Evolutionary conservation across 2,113 vertebrate species (phyloP).

Genomic region (Psettodes erumei): DNA sequence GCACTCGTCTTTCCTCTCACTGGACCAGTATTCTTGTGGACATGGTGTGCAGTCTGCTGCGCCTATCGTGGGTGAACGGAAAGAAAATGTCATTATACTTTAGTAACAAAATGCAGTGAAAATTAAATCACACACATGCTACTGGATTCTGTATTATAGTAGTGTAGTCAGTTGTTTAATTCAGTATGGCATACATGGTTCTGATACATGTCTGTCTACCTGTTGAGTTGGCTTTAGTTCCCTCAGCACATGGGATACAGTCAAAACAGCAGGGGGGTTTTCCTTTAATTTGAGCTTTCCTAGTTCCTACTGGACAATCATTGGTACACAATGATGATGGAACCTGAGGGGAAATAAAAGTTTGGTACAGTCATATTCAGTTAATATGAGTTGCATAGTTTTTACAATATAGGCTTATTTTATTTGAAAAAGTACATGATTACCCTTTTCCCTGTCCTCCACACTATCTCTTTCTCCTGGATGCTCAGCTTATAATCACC

Average conservation of each 20-base stretch:
- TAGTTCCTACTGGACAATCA: slow-evolving; percentile 75
- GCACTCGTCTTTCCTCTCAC: slow-evolving; percentile 72
- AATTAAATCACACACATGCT: background rate
- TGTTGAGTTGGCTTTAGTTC: slow-evolving; percentile 81
- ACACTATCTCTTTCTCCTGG: slow-evolving; percentile 73
- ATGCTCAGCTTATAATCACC: slow-evolving; percentile 70
- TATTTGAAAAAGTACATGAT: background rate
- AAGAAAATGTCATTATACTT: background rate
- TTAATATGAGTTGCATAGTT: too few relatives aligned
- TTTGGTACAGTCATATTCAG: background rate
- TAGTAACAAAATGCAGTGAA: background rate
- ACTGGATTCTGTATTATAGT: background rate
- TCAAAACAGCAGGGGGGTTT: slow-evolving; percentile 84
- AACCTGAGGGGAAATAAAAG: slow-evolving; percentile 60
- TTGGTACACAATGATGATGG: slow-evolving; percentile 77
- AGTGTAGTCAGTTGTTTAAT: too few relatives aligned
- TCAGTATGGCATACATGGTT: background rate
- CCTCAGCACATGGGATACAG: slow-evolving; percentile 83
- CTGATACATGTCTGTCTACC: slow-evolving; percentile 52
- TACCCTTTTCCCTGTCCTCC: slow-evolving; percentile 76
- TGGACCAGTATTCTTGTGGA: slow-evolving; percentile 79
- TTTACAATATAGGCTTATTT: too few relatives aligned
- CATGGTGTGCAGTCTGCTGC: slow-evolving; percentile 79
- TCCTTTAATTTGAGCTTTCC: slow-evolving; percentile 80
- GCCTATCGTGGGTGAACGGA: slow-evolving; percentile 62